Evolutionary conservation across 2,113 vertebrate genomes (phyloP), one percentile per base, ranked within the genome.

Genomic region (Chaetodon trifascialis): DNA sequence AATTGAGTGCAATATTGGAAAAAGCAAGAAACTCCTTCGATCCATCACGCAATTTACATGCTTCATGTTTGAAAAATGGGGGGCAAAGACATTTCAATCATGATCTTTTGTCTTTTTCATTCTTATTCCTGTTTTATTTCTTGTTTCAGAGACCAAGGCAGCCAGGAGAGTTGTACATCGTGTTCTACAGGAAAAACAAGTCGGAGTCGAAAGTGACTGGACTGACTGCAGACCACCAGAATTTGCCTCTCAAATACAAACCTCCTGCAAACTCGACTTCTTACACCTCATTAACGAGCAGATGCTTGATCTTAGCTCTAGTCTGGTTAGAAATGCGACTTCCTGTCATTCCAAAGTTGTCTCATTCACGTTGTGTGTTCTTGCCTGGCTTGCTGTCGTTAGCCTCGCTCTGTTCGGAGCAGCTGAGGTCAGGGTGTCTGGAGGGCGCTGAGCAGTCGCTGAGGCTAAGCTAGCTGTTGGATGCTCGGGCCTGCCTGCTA

Each of bases 1-100:
- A 87, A 87, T 62, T 56, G 58, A 62, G 58, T 81, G 70, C 36
- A 23, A 86, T 84, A 82, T 67, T 83, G 72, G 73, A 85, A 73
- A 83, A 83, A 76, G 36, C 63, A 60, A 30, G 46, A 62, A 60
- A 71, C 30, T 71, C 19, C 25, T 63, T 78, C 17, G 12, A 85
- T 76, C 74, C 59, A 25, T 71, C 38, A 64, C 51, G 34, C 75
- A 2, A 79, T 76, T 47, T 46, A 23, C 30, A 71, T 15, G 66
- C 2, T 55, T 62, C 38, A 51, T 36, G 49, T 76, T n/a, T 70
- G 70, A 78, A 52, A 60, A 58, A 49, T 6, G 5, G 44, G 42
- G 51, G 60, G 1, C 15, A 68, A 40, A 65, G 68, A 66, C 23
- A 72, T 60, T 52, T 79, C 64, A 74, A n/a, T 63, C 59, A 19